These are phyloP conservation scores for Pygocentrus nattereri DNA, from an alignment of 2,797 vertebrate species.

Conservation along the genomic window DNA sequence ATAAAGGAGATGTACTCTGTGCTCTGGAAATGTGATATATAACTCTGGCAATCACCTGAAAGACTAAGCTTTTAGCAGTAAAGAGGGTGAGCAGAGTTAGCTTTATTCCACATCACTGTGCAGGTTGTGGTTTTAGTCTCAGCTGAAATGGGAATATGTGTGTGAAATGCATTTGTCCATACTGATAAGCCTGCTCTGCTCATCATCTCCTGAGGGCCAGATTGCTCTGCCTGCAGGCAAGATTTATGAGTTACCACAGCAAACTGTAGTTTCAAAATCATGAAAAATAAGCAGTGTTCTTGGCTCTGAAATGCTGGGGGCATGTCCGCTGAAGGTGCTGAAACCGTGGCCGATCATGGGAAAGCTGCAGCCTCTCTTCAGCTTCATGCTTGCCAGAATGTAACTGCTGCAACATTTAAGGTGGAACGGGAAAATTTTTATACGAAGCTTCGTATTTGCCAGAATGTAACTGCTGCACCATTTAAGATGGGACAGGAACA, in stretches of 20 bases:
- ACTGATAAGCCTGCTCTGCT: conserved; percentile 16
- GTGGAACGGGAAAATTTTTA: no score
- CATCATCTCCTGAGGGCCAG: conserved; percentile 10
- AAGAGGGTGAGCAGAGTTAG: background rate
- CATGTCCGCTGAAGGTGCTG: no score
- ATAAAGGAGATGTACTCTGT: background rate
- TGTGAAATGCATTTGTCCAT: conserved; percentile 34
- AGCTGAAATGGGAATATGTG: conserved; percentile 34
- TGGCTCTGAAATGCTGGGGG: no score
- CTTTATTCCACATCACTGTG: conserved; percentile 13
- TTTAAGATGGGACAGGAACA: no score
- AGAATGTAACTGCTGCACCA: no score
- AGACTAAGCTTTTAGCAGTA: conserved; percentile 8
- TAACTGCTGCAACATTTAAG: no score
- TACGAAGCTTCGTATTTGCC: no score
- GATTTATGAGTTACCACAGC: conserved; percentile 22
- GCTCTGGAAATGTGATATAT: background rate
- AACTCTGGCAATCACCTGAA: conserved; percentile 1
- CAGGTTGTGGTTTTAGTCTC: conserved; percentile 25
- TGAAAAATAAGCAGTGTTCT: no score
- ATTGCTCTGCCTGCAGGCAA: conserved; percentile 2
- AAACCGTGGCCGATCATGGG: no score
- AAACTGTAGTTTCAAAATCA: no score
- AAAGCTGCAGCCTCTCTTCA: no score
- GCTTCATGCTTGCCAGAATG: no score